Conservation (phyloP, 2,113 vertebrate species). For the Narcine bancroftii region DNA sequence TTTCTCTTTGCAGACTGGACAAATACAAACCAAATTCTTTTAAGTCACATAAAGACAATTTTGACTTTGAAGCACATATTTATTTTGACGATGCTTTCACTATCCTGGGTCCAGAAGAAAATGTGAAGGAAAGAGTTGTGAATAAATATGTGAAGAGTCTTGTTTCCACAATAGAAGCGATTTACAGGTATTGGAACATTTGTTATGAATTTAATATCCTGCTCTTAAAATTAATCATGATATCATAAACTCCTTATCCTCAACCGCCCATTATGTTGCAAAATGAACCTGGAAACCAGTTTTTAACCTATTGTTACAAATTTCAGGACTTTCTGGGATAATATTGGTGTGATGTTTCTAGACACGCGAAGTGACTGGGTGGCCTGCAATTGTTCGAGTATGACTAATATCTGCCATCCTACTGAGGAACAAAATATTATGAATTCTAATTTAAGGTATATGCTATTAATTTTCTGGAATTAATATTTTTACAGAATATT, state of each 20-base stretch:
- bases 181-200: slow-evolving; percentile 54
- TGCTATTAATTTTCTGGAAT: not conserved
- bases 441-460: not conserved
- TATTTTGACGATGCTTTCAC: slow-evolving; percentile 61
- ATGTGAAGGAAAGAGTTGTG: slow-evolving; percentile 49
- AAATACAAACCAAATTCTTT: slow-evolving; percentile 61
- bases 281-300: not conserved
- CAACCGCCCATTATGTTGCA: not conserved
- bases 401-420: not conserved
- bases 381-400: not conserved
- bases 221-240: not conserved
- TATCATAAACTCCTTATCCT: not conserved
- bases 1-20: slow-evolving; percentile 54
- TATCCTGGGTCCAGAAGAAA: slow-evolving; percentile 21
- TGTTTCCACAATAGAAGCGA: slow-evolving; percentile 56
- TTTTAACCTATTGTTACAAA: not conserved
- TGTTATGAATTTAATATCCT: not conserved
- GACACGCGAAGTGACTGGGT: not conserved
- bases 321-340: not conserved
- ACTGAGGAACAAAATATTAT: not conserved
- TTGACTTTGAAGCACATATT: slow-evolving; percentile 65
- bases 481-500: not conserved
- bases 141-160: slow-evolving; percentile 58
- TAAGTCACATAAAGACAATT: slow-evolving; percentile 56
- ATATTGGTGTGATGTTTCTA: no score